Percentiles rank a stretch among this genome's conserved stretches.
These are phyloP conservation scores for Hydrolagus colliei DNA, from an alignment of 2,797 vertebrate species.

Conservation along the genomic window DNA sequence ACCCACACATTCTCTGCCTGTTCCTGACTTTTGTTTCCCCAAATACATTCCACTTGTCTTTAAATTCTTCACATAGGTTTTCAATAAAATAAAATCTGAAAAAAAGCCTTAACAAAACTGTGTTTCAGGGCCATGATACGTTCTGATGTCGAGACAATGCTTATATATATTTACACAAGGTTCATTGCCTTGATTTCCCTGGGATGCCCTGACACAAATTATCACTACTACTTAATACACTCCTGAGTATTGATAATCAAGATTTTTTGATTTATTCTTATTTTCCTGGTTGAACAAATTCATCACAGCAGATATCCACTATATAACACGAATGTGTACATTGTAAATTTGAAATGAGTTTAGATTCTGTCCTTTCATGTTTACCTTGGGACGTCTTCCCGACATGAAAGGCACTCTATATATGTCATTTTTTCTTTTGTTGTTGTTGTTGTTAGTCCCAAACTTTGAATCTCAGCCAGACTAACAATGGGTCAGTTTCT, in stretches of 20 bases:
- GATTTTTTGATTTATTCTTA: background rate
- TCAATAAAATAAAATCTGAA: background rate
- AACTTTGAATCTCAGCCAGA: background rate
- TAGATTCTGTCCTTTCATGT: background rate
- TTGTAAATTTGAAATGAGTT: background rate
- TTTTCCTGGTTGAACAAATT: background rate
- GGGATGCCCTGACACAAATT: background rate
- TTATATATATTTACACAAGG: background rate
- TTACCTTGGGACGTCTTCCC: too few species aligned
- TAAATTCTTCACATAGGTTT: background rate
- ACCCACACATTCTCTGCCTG: background rate
- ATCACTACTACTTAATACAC: background rate
- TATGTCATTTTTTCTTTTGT: too few species aligned
- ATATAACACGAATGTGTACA: background rate
- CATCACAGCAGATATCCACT: background rate
- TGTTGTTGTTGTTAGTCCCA: background rate
- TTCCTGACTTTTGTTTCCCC: background rate
- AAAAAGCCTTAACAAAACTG: background rate
- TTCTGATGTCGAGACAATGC: background rate
- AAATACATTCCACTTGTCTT: background rate
- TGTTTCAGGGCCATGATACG: background rate
- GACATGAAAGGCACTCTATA: too few species aligned
- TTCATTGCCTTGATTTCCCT: background rate
- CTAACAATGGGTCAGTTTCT: background rate
- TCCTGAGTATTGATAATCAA: background rate